A percentile compares a stretch with the other conserved stretches of the same genome.
Conservation (phyloP, 2,888 invertebrate species). For the Microplitis manilae region DNA sequence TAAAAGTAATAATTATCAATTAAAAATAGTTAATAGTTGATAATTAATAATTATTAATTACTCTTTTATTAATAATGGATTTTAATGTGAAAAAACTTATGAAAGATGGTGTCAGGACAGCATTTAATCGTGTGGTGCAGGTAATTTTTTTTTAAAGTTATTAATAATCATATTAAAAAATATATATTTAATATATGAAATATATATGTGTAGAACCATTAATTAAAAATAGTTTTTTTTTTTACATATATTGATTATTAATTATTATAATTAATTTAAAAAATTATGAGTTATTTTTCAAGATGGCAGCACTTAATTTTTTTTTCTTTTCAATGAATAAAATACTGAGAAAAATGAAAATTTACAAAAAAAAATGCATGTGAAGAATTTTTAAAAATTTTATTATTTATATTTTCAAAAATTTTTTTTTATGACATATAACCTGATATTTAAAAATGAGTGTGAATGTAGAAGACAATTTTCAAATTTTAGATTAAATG, state of each 20-base stretch:
- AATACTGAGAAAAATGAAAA: no score
- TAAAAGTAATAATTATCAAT: no score
- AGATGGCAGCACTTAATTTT: not conserved
- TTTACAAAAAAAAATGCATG: no score
- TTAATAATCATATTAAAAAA: not conserved
- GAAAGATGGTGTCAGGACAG: slow-evolving; percentile 83
- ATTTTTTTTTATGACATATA: no score
- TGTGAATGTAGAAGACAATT: no score
- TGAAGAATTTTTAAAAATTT: no score
- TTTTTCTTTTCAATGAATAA: not conserved
- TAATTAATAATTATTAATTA: no score
- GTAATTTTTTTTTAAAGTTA: slow-evolving; percentile 69
- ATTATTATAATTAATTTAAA: not conserved
- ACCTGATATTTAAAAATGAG: no score
- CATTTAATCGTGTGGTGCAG: slow-evolving; percentile 89
- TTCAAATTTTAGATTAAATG: no score
- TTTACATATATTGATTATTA: not conserved
- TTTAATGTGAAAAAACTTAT: slow-evolving; percentile 91
- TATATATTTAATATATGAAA: not conserved
- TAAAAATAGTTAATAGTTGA: no score
- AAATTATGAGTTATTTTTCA: not conserved
- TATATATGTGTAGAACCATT: no score
- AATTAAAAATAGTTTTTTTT: not conserved
- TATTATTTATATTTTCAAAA: no score
- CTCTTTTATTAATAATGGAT: slow-evolving; percentile 74